Base-by-base conservation (phyloP, 2,113 vertebrate species). In the Xiphias gladius region DNA sequence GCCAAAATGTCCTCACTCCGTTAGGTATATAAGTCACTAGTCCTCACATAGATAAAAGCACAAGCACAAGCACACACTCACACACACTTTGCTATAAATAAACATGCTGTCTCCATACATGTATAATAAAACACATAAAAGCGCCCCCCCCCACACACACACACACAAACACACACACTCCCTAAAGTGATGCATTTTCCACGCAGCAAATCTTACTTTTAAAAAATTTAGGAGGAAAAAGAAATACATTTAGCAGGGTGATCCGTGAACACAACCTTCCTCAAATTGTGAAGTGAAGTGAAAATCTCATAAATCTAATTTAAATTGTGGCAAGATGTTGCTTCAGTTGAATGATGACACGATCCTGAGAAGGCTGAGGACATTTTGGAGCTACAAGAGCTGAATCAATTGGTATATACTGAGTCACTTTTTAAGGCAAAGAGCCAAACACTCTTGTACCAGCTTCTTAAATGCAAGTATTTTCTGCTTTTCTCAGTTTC, bases 71-170 rank as follows among this genome's bases (percentile, higher is more conserved):
- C 64, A 75, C 57, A 64, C 55, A 72, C 64, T 67, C 22, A 59
- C 57, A 37, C 20, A 76, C 58, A 75, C 73, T 32, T 0, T n/a
- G 84, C 90, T 89, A 91, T 90, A 88, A 93, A 93, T 92, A 92
- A 64, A 81, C 71, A 74, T 2, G 37, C 71, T 4, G 71, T 83
- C 85, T 86, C 87, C 74, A 75, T 81, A 83, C 82, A 90, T 61
- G 65, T 71, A 91, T 87, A 88, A 89, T 88, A 84, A 89, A 90
- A 84, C 59, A 65, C 74, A 86, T 62, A 66, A 64, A 59, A 22
- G 17, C 11, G 22, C 5, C 32, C 20, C 16, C 17, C 24, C 12
- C 65, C 19, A 67, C 16, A 76, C 39, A 84, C 74, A 52, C 72
- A 76, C 59, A 61, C 28, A 39, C 48, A 41, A 30, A 62, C 55